phyloP scores from a whole-genome alignment of 2,113 vertebrate genomes.

The Tricholaema leucomelas region DNA sequence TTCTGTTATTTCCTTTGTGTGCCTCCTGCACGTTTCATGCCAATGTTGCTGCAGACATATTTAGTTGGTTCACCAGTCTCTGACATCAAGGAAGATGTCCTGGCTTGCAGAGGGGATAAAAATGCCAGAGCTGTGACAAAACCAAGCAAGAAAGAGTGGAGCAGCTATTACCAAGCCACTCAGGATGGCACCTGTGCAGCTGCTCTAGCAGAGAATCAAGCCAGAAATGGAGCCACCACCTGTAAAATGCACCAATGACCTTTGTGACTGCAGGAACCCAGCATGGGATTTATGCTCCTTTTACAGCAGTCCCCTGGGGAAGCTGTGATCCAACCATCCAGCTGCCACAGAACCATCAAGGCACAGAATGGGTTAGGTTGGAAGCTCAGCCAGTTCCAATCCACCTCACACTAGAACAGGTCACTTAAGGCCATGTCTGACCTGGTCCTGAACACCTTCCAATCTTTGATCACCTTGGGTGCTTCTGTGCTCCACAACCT shows the following conservation, averaged over 20 bases:
- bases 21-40: too few relatives aligned
- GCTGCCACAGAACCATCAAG: background rate
- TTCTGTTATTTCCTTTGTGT: constrained; percentile 47
- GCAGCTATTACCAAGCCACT: constrained; percentile 13
- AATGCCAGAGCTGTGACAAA: constrained; percentile 44
- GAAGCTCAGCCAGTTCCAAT: too few relatives aligned
- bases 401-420: too few relatives aligned
- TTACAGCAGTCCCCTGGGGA: constrained; percentile 4
- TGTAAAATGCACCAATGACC: constrained; percentile 37
- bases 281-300: constrained; percentile 6
- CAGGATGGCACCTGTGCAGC: constrained; percentile 35
- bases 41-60: constrained; percentile 22
- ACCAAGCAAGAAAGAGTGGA: constrained; percentile 33
- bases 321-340: background rate
- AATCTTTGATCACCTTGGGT: too few relatives aligned
- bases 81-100: constrained; percentile 24
- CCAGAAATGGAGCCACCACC: constrained; percentile 35
- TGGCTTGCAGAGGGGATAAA: constrained; percentile 33
- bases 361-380: too few relatives aligned
- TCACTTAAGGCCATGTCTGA: too few relatives aligned
- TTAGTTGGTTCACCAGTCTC: constrained; percentile 24
- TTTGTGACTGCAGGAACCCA: background rate
- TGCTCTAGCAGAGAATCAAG: constrained; percentile 47
- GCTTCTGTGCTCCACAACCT: too few relatives aligned
- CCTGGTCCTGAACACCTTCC: too few relatives aligned